A percentile compares a stretch with the other conserved stretches of the same genome.
Conservation (phyloP, 2,113 vertebrate species). For the Dromaius novaehollandiae region DNA sequence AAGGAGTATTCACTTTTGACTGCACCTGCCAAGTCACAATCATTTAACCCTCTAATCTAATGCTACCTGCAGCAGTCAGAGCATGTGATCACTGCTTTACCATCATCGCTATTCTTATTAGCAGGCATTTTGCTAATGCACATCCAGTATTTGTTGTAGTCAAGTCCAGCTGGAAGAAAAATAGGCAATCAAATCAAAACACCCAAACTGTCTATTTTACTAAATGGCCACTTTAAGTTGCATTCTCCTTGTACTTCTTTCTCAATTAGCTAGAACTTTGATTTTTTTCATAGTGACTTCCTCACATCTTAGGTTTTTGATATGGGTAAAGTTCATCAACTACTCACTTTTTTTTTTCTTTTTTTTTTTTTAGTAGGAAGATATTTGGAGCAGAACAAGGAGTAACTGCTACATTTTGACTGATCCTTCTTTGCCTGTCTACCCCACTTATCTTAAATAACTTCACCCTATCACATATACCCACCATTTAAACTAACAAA, state of each 20-base stretch:
- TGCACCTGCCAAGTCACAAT: background rate
- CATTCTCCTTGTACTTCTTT: background rate
- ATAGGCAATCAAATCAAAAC: background rate
- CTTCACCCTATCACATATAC: background rate
- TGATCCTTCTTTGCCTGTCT: background rate
- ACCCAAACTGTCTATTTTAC: background rate
- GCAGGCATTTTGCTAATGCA: background rate
- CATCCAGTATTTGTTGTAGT: background rate
- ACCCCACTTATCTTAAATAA: background rate
- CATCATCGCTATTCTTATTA: background rate
- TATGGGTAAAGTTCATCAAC: accelerated
- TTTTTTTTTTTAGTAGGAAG: background rate
- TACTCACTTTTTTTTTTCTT: background rate
- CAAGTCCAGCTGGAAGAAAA: background rate
- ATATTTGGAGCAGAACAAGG: background rate
- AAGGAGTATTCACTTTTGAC: conserved; percentile 36
- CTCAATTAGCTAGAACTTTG: background rate
- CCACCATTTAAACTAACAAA: background rate
- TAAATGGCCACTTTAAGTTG: background rate
- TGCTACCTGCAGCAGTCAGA: conserved; percentile 5
- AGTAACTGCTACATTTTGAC: background rate
- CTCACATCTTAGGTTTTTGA: background rate
- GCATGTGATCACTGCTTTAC: background rate
- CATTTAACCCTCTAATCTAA: background rate
- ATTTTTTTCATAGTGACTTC: background rate